Conservation (phyloP, 2,888 invertebrate genomes). For the Plutella xylostella region DNA sequence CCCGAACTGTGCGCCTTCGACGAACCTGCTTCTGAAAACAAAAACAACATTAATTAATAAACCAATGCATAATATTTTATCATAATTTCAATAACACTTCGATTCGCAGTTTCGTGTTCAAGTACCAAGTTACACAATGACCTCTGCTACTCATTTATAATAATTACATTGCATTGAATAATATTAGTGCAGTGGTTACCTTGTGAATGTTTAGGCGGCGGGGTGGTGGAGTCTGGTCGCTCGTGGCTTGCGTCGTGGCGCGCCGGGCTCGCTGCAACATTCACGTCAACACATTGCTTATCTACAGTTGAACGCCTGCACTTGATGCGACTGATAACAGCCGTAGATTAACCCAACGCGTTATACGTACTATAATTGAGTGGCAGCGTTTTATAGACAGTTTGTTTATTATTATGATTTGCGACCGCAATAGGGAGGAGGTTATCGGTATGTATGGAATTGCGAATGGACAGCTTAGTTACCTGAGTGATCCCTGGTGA, state of each 20-base stretch:
- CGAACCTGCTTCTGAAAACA: slow-evolving; percentile 47
- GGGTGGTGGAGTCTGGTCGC: not conserved
- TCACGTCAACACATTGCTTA: slow-evolving; percentile 34
- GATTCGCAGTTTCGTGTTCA: slow-evolving; percentile 2
- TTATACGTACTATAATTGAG: slow-evolving; percentile 15
- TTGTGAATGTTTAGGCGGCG: slow-evolving; percentile 40
- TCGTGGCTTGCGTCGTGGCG: not conserved
- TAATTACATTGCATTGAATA: not conserved
- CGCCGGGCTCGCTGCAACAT: slow-evolving; percentile 31
- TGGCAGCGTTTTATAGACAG: slow-evolving; percentile 1
- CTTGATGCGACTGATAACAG: slow-evolving; percentile 49
- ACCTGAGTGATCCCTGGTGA: slow-evolving; percentile 52
- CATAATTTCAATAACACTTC: too few species aligned
- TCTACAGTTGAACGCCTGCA: slow-evolving; percentile 42
- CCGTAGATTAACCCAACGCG: slow-evolving; percentile 37
- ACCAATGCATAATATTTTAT: too few species aligned
- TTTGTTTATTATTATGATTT: not conserved
- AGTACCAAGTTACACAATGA: too few species aligned
- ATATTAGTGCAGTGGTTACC: slow-evolving; percentile 27
- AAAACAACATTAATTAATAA: slow-evolving; percentile 4
- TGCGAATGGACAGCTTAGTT: slow-evolving; percentile 18
- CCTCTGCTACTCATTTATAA: too few species aligned
- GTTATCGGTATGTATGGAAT: not conserved
- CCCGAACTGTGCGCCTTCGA: slow-evolving; percentile 44
- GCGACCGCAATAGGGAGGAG: too few species aligned